A percentile compares a stretch with the other conserved stretches of the same genome.
Conservation (phyloP, 2,797 vertebrate species). For the Chelmon rostratus region DNA sequence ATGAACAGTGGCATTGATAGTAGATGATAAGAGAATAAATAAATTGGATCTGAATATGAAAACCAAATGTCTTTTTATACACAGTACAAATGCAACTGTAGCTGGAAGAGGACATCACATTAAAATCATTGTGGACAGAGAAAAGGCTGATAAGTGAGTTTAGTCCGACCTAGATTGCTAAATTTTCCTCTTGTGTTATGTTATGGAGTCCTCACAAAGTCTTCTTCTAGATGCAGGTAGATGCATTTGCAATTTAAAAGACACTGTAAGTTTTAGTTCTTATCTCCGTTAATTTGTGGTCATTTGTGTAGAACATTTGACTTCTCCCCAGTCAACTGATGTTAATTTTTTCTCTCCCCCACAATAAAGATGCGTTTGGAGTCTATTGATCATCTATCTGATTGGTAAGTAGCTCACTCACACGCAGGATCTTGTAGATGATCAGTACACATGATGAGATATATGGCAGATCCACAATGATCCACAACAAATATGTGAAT, state of each 20-base stretch:
- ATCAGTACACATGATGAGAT: neutral
- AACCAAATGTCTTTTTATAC: neutral
- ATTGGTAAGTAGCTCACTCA: conserved; percentile 34
- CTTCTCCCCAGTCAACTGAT: neutral
- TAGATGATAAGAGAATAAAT: no score
- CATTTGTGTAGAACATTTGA: neutral
- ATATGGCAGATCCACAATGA: no score
- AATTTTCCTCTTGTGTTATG: neutral
- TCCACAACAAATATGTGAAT: neutral
- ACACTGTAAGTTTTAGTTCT: neutral
- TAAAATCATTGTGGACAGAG: neutral
- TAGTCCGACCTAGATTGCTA: no score
- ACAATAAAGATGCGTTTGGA: conserved; percentile 42
- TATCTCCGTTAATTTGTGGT: neutral
- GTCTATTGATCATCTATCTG: conserved; percentile 17
- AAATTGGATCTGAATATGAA: conserved; percentile 1
- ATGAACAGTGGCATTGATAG: neutral
- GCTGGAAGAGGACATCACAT: neutral
- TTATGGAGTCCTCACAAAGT: neutral
- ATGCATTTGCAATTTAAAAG: neutral
- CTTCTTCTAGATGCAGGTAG: neutral
- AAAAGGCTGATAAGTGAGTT: neutral
- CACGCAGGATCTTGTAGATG: neutral
- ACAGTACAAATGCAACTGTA: neutral
- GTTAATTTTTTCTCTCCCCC: neutral